phyloP scores from a whole-genome alignment of 1,140 invertebrate genomes.

The Akabosia matsudoensis region DNA sequence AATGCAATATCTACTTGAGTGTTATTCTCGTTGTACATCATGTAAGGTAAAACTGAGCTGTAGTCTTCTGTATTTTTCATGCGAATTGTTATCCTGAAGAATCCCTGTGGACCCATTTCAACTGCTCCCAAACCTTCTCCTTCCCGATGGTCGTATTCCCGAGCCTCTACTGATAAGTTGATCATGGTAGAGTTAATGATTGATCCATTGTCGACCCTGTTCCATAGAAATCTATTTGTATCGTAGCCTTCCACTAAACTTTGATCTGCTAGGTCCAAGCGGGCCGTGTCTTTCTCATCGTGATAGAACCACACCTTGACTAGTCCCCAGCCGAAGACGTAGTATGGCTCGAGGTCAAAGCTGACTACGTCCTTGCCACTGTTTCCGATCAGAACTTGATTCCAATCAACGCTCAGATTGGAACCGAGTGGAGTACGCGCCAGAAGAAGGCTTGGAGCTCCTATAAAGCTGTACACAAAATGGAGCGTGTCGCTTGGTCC shows the following conservation, averaged over 20 bases:
- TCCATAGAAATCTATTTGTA: conserved; percentile 41
- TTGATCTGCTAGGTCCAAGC: conserved; percentile 39
- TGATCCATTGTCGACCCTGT: conserved; percentile 21
- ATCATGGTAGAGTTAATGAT: conserved; percentile 8
- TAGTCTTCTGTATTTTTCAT: conserved; percentile 41
- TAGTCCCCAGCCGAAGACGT: conserved; percentile 40
- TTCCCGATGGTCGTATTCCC: conserved; percentile 6
- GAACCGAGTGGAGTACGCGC: conserved; percentile 31
- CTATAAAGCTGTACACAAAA: conserved; percentile 44
- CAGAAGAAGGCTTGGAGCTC: conserved; percentile 38
- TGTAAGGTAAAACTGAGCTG: conserved; percentile 40
- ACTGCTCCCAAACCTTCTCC: not conserved
- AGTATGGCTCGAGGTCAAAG: conserved; percentile 28
- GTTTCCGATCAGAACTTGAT: not conserved
- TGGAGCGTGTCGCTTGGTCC: conserved; percentile 36
- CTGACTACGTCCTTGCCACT: not conserved
- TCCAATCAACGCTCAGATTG: conserved; percentile 37
- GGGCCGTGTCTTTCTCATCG: conserved; percentile 31
- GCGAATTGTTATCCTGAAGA: conserved; percentile 35
- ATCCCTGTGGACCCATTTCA: conserved; percentile 33
- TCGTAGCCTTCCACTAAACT: conserved; percentile 27
- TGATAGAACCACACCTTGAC: conserved; percentile 38
- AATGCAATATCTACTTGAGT: conserved; percentile 43
- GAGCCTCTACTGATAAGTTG: conserved; percentile 29
- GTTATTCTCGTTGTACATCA: conserved; percentile 42